Evolutionary conservation across 2,113 vertebrate species (phyloP), one percentile per base, ranked within the genome.

Genomic region (Rhinichthys klamathensis): DNA sequence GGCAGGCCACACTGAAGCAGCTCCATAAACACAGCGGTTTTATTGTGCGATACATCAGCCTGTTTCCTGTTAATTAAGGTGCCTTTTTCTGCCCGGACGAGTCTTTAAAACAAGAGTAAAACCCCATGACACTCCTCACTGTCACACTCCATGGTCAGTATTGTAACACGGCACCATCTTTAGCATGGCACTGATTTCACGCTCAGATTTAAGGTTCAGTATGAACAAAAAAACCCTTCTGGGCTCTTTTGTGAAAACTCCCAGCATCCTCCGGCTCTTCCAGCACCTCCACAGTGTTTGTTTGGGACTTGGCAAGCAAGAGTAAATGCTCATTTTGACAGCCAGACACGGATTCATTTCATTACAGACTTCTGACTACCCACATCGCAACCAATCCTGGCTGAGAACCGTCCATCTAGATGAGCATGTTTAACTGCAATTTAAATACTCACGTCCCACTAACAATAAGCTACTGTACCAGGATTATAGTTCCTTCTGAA

Each of bases 121-220:
- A 84, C 86, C 79, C 67, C 81, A 81, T 12, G 89, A 92, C 84
- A 81, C 90, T 83, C 83, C 72, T 83, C 32, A 58, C 80, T 82
- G 84, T 84, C 23, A 63, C 75, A 63, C 78, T 46, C 21, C 76
- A 79, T 25, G 21, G 51, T 87, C 44, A 54, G 83, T 70, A 89
- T 85, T 90, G 89, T 91, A 84, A 89, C 87, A 74, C 83, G 56
- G 63, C 84, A 79, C 89, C 87, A 89, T 89, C 85, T 91, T 92
- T 87, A 88, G 85, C 85, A 87, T 90, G 90, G 89, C 85, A 88
- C 86, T 4, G 80, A 95, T 94, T 94, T 95, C 93, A 93, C 89
- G 91, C 92, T 91, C 86, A 90, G 92, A 93, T 92, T 94, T 92
- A 91, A 85, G 80, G 46, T 1, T 80, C 80, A 60, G 84, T 30